Evolutionary conservation across 2,888 invertebrate genomes (phyloP).

Genomic region (Escarpia spicata): DNA sequence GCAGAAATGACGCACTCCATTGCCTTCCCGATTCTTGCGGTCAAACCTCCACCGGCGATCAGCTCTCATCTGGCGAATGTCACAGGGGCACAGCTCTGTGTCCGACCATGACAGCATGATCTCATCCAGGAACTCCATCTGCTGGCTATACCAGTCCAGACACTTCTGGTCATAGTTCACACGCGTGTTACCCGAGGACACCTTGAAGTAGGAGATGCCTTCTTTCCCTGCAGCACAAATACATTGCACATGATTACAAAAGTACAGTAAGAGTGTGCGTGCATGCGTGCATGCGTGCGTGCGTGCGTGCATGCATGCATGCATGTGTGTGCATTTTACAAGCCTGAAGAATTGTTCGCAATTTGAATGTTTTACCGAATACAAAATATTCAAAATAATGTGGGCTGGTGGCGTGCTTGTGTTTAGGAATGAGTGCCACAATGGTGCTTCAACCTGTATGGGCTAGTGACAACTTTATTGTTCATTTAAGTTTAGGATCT

Average conservation of each 20-base stretch:
- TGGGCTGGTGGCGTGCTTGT: no score
- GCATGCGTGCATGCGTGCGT: no score
- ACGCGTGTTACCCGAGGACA: neutral
- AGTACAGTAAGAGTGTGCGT: no score
- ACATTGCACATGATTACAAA: neutral
- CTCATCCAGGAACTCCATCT: neutral
- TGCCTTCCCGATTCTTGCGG: neutral
- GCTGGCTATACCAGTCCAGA: constrained; percentile 17
- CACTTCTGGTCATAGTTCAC: constrained; percentile 25
- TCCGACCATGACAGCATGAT: neutral
- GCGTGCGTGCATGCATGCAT: no score
- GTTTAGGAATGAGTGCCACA: no score
- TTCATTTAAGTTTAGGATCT: no score
- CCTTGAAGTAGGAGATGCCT: constrained; percentile 5
- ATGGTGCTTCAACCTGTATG: no score
- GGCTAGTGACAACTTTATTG: no score
- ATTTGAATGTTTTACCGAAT: no score
- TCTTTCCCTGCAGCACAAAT: neutral
- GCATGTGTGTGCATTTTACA: no score
- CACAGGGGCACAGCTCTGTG: neutral
- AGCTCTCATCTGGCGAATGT: neutral
- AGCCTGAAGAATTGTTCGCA: no score
- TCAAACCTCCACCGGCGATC: neutral
- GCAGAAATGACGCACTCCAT: neutral
- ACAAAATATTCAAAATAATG: no score